Base-by-base conservation (phyloP, 2,113 vertebrate species). In the Brienomyrus longianalis region DNA sequence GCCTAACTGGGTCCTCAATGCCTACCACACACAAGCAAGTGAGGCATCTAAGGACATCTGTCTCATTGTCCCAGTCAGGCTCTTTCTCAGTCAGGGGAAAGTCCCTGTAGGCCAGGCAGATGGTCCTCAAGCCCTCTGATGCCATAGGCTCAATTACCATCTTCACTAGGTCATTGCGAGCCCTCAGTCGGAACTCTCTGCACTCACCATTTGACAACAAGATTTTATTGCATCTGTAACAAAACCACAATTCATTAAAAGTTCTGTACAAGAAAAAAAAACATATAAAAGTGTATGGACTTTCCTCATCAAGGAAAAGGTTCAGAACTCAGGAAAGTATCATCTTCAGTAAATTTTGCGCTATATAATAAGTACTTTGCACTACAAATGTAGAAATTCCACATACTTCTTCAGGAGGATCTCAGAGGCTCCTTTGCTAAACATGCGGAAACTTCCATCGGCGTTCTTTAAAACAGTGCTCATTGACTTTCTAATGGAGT, bases 401-500 rank as follows among this genome's bases (percentile, higher is more conserved):
- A 91, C 97, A 95, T 97, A 98, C 98, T 99, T 99, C 96, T 97
- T 99, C 91, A 99, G 97, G 90, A 99, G 96, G 92, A 99, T 99
- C 95, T 99, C 98, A 66, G 98, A 98, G 70, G 98, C 98, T 91
- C 98, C 98, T 94, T 99, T 99, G 96, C 97, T 99, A 96, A 97
- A 99, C 97, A 99, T 98, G 90, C 97, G 96, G 93, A 96, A 99
- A 95, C 97, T 97, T 95, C 98, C 97, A 93, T 99, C 97, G 88
- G 96, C 93, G 89, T 97, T 98, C 95, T 96, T 98, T 77, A 99
- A 94, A 92, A 99, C 98, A 15, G 98, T 99, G 95, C 98, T 99
- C 98, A 99, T 99, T n/a, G 98, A 99, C 93, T 99, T 99, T 92
- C 98, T 96, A 89, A 96, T 96, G 48, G 98, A 99, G 94, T 99